phyloP scores from a whole-genome alignment of 2,113 vertebrate genomes.

The Balaenoptera acutorostrata region DNA sequence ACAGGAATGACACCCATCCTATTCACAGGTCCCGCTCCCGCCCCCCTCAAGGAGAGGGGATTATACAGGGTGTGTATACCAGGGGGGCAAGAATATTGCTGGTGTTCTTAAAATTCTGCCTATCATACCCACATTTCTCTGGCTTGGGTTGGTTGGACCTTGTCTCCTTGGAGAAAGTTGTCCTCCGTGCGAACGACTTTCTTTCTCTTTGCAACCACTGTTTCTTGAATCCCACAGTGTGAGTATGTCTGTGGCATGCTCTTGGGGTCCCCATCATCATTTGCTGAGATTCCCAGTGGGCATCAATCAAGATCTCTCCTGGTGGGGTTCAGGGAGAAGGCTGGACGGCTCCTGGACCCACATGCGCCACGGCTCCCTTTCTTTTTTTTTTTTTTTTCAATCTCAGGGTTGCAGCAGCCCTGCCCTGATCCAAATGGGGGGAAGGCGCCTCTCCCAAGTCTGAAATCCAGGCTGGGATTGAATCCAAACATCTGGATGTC shows the following conservation, averaged over 20 bases:
- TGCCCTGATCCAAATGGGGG: background rate
- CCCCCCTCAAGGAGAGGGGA: background rate
- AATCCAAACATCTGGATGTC: background rate
- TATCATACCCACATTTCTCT: background rate
- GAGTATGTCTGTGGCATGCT: background rate
- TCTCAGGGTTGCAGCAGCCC: background rate
- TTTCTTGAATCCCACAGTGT: background rate
- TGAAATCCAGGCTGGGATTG: background rate
- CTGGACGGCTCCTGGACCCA: background rate
- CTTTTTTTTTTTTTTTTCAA: no score
- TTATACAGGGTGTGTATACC: no score
- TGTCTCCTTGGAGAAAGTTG: no score
- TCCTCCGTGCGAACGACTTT: background rate
- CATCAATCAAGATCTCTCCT: background rate
- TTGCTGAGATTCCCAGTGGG: background rate
- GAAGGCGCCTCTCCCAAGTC: background rate
- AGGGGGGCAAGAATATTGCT: background rate
- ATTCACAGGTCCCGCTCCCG: background rate
- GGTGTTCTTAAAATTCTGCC: background rate
- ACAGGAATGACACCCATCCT: background rate
- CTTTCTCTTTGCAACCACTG: no score
- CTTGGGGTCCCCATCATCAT: no score
- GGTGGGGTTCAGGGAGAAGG: background rate
- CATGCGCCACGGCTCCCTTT: fast-evolving
- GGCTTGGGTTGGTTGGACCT: background rate